A percentile compares a stretch with the other conserved stretches of the same genome.
Conservation (phyloP, 2,113 vertebrate genomes). For the Castor canadensis region DNA sequence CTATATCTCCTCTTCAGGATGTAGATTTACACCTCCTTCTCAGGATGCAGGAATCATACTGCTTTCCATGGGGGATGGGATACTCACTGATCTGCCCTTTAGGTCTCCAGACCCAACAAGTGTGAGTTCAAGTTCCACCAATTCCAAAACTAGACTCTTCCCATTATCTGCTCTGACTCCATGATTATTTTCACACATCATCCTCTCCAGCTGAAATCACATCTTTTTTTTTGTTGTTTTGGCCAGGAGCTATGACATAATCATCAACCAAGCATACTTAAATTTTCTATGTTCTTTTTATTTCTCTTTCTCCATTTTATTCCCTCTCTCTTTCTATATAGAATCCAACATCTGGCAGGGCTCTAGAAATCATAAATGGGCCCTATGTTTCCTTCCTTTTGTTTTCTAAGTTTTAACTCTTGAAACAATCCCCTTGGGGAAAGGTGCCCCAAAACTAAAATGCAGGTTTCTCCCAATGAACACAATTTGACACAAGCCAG, state of each 20-base stretch:
- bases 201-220: not conserved
- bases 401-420: not conserved
- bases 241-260: not conserved
- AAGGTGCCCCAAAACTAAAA: not conserved
- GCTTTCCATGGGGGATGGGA: too few species aligned
- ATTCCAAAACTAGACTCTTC: not conserved
- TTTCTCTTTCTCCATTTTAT: not conserved
- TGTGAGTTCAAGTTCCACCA: not conserved
- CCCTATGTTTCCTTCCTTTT: not conserved
- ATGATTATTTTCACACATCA: not conserved
- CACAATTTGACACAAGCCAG: not conserved
- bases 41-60: too few species aligned
- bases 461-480: not conserved
- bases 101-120: too few species aligned
- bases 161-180: not conserved
- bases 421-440: not conserved
- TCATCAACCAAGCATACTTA: not conserved
- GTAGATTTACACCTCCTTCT: too few species aligned
- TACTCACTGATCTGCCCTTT: too few species aligned
- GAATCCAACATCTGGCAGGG: not conserved
- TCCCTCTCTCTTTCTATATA: not conserved
- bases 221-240: not conserved
- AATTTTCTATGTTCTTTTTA: not conserved
- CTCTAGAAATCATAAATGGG: not conserved
- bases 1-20: too few species aligned